phyloP scores from a whole-genome alignment of 2,797 vertebrate genomes.

The Silurus aristotelis region DNA sequence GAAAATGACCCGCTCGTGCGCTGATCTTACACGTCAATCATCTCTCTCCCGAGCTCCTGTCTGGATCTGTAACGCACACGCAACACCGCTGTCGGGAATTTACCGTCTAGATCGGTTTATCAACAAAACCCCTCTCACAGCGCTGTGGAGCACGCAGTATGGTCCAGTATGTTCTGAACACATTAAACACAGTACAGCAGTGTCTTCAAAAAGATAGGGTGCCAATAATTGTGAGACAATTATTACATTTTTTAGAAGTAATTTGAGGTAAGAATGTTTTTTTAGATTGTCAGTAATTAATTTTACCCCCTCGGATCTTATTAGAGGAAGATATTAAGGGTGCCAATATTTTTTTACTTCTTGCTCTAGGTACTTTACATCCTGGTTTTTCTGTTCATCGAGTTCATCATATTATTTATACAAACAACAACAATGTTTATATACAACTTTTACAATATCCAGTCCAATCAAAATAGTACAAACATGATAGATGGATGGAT shows the following conservation, averaged over 20 bases:
- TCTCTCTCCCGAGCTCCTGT: background rate
- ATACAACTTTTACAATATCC: no score
- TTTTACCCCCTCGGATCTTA: no score
- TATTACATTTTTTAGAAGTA: background rate
- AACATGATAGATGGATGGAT: no score
- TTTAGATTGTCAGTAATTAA: background rate
- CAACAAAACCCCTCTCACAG: background rate
- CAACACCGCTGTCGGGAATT: background rate
- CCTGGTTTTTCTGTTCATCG: background rate
- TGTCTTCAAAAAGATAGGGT: background rate
- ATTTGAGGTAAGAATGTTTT: no score
- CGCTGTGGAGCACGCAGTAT: background rate
- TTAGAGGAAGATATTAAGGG: background rate
- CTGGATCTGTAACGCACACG: background rate
- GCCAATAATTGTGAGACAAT: background rate
- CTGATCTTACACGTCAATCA: background rate
- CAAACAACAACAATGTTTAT: background rate
- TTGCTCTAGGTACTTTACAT: background rate
- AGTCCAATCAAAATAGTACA: no score
- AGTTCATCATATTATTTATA: background rate
- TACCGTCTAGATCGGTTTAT: background rate
- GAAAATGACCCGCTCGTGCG: background rate
- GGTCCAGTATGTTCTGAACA: background rate
- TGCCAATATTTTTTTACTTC: conserved; percentile 7
- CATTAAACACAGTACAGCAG: background rate